Evolutionary conservation across 92 coral and sea anemone genomes (phyloP), one percentile per base, ranked within the genome.

Genomic region (Desmophyllum pertusum): DNA sequence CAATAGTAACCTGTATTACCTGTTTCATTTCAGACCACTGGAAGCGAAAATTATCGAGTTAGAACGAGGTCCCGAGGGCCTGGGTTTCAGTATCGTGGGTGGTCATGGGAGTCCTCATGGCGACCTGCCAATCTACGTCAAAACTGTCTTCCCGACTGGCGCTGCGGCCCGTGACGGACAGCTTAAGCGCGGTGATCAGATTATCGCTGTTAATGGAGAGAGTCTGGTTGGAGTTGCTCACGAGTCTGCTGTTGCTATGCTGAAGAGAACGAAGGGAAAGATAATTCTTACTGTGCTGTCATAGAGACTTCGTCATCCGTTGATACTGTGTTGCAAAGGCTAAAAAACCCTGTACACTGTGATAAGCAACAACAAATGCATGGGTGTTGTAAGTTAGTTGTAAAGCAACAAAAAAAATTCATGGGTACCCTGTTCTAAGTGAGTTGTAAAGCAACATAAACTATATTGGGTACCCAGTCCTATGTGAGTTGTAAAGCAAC

Each of bases 101-200:
- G 99, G 99, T 68, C 99, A 94, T 64, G 99, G 98, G 17, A 97
- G 99, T 87, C 99, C 99, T 29, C 99, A 97, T 74, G 99, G 99
- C 21, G 99, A 97, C 87, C 89, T 97, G 84, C 99, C 99, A 40
- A 97, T 97, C 87, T 97, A 97, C 88, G 99, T 97, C 94, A 97
- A 97, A 73, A 97, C 98, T 15, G 99, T 97, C 89, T 97, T 97
- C 97, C 95, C 98, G 42, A 95, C 98, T 53, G 99, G 99, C 88
- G 99, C 99, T 73, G 99, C 99, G 84, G 94, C 99, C 57, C 94
- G 94, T 48, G 99, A 97, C 65, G 99, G 99, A 30, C 94, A 84
- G 8, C 94, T 96, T 23, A 96, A 94, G 72, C 94, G 98, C 30
- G 98, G 98, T 33, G 98, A 96, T 84, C 98, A 96, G 86, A 96